These are phyloP conservation scores for Gymnocheta viridis DNA, from an alignment of 2,888 invertebrate genomes.

Conservation along the genomic window DNA sequence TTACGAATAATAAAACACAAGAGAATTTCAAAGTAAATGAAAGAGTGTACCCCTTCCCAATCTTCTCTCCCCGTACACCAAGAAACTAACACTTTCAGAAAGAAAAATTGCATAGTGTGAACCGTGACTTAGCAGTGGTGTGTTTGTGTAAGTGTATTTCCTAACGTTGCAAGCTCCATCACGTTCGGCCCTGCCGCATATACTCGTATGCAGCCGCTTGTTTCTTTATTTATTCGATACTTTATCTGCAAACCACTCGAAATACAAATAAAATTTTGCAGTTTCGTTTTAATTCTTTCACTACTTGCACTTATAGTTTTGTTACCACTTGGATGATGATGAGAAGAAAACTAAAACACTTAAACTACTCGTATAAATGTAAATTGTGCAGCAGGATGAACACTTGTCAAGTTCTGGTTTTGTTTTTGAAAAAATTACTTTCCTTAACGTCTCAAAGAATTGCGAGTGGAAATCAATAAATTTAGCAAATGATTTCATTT, in stretches of 20 bases:
- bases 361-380: background rate
- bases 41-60: too few relatives aligned
- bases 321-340: background rate
- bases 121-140: too few relatives aligned
- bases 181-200: background rate
- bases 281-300: background rate
- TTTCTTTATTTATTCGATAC: background rate
- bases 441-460: background rate
- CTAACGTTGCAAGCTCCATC: background rate
- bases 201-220: background rate
- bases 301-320: background rate
- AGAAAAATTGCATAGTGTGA: too few relatives aligned
- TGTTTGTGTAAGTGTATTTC: too few relatives aligned
- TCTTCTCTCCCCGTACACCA: too few relatives aligned
- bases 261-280: conserved; percentile 14
- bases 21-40: too few relatives aligned
- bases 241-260: conserved; percentile 1
- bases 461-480: conserved; percentile 56
- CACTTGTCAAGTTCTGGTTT: conserved; percentile 25
- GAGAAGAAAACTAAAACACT: background rate
- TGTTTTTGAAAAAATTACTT: conserved; percentile 9
- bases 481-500: background rate
- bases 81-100: too few relatives aligned
- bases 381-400: conserved; percentile 26
- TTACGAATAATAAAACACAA: too few relatives aligned